These are phyloP conservation scores for Argyresthia albistria DNA, from an alignment of 2,888 invertebrate genomes.

Conservation along the genomic window DNA sequence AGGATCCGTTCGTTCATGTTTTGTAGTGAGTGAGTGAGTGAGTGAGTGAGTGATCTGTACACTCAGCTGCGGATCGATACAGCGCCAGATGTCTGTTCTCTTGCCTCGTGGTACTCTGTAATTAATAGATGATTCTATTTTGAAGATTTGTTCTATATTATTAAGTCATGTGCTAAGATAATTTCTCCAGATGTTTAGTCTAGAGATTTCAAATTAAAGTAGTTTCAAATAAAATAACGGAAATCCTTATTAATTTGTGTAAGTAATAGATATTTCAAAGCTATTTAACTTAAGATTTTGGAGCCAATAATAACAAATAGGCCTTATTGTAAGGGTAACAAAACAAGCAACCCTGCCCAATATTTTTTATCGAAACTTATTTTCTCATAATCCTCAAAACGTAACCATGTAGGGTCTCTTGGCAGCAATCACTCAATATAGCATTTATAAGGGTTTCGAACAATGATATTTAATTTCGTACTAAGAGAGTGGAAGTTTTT, in stretches of 20 bases:
- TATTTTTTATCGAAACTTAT: neutral
- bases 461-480: conserved; percentile 67
- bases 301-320: too few relatives aligned
- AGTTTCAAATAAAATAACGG: too few relatives aligned
- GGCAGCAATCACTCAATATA: conserved; percentile 43
- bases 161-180: neutral
- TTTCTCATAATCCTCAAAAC: neutral
- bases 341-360: neutral
- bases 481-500: conserved; percentile 44
- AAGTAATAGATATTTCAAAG: too few relatives aligned
- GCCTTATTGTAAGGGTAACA: neutral
- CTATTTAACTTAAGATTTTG: too few relatives aligned
- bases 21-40: too few relatives aligned
- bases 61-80: conserved; percentile 17
- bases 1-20: conserved; percentile 22
- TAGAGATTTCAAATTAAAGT: neutral
- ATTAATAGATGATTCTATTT: neutral
- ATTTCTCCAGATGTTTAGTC: neutral
- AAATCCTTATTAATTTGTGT: too few relatives aligned
- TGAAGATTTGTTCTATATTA: too few relatives aligned
- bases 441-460: conserved; percentile 57
- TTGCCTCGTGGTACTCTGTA: neutral
- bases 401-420: neutral
- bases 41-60: conserved; percentile 13
- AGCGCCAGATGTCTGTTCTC: conserved; percentile 3